These are phyloP conservation scores for Athene cunicularia DNA, from an alignment of 2,113 vertebrate species.

Conservation along the genomic window DNA sequence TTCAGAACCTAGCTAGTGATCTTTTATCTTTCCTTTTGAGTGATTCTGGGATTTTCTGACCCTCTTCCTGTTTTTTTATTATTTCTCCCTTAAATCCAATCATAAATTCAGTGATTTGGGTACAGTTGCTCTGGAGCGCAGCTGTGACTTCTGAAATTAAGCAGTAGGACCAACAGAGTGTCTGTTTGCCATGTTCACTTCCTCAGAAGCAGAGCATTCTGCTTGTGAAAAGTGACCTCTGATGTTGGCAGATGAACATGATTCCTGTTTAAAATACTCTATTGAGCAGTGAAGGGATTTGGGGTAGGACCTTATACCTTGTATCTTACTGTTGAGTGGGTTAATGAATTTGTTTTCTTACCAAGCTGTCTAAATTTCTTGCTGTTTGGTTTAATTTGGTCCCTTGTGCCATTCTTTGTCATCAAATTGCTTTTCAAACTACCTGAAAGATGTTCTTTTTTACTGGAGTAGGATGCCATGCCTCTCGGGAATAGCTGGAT, in stretches of 20 bases:
- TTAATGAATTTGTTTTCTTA: neutral
- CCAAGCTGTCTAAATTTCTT: neutral
- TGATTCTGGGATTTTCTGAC: neutral
- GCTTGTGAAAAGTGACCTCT: neutral
- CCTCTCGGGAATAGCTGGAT: neutral
- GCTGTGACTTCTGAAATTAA: neutral
- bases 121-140: neutral
- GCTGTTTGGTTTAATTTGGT: neutral
- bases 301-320: neutral
- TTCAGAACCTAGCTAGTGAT: neutral
- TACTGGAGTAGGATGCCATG: neutral
- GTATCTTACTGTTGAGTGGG: accelerated
- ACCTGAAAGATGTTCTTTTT: neutral
- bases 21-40: neutral
- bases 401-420: neutral
- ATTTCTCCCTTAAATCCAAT: neutral
- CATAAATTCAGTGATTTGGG: neutral
- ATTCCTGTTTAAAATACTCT: neutral
- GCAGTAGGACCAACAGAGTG: neutral
- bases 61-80: neutral
- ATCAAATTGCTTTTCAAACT: neutral
- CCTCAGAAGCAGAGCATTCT: neutral
- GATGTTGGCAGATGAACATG: neutral
- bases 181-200: neutral
- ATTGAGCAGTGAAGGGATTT: neutral